Evolutionary conservation across 2,888 invertebrate genomes (phyloP), one percentile per base, ranked within the genome.

Genomic region (Tachystola acroxantha): DNA sequence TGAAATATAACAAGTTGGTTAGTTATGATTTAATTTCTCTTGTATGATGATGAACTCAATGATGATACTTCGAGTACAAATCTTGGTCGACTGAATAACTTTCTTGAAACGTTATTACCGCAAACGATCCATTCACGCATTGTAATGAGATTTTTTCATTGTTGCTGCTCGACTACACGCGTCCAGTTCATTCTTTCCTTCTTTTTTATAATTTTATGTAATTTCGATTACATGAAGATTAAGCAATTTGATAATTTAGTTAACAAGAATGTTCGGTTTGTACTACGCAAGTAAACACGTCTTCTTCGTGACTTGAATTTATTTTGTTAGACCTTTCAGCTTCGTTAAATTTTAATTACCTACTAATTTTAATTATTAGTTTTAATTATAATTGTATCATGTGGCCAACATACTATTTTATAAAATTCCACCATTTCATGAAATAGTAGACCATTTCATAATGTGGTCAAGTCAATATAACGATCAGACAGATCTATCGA

Each of bases 41-140:
- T n/a, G n/a, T n/a, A n/a, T n/a, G n/a, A n/a, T n/a, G n/a, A 6
- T 20, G 20, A 20, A 36, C 39, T 36, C 26, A 16, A 9, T 39
- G 19, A 32, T 28, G 42, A 37, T 48, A 37, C 29, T 34, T 31
- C 32, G 40, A 27, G 32, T 37, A n/a, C 32, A 41, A 42, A 42
- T 42, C 37, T 44, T 39, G 38, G 32, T 39, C 36, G 32, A 40
- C 48, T 41, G 33, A 38, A 46, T 16, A 11, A 46, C 50, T 55
- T 56, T 51, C 50, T 40, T 48, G 40, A 37, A 37, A 37, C 37
- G 3, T 36, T 43, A 37, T 44, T 38, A 42, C 51, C 46, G 40
- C 46, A 49, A 50, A 45, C 36, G 40, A 37, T 22, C 30, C 35
- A 41, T 41, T 44, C 42, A 42, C 19, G 19, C 35, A 10, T 35